Conservation (phyloP, 1,140 invertebrate species). For the Acyrthosiphon pisum region DNA sequence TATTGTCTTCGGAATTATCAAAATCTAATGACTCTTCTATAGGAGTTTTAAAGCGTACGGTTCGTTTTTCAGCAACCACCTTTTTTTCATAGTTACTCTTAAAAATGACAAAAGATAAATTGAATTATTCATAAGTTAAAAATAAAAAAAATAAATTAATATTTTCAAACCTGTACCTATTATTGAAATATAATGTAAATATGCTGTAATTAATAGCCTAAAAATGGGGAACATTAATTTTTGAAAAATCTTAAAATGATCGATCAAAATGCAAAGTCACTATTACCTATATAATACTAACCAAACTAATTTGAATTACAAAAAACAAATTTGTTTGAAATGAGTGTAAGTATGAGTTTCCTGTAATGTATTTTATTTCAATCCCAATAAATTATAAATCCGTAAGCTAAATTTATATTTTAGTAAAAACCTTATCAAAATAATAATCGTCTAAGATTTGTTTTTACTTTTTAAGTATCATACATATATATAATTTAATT, state of each 20-base stretch:
- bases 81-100: conserved; percentile 43
- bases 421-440: neutral
- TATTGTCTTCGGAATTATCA: conserved; percentile 40
- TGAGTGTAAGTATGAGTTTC: neutral
- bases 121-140: neutral
- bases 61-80: neutral
- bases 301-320: neutral
- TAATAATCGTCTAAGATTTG: neutral
- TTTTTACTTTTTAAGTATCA: neutral
- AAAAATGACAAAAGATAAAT: neutral
- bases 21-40: conserved; percentile 52
- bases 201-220: neutral
- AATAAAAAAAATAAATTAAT: neutral
- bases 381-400: neutral
- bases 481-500: neutral
- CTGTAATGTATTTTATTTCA: neutral
- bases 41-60: conserved; percentile 49
- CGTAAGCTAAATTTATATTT: neutral
- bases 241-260: neutral
- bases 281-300: neutral
- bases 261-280: no score
- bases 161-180: neutral
- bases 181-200: neutral
- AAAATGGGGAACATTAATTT: neutral
- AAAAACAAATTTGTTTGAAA: neutral